Base-by-base conservation (phyloP, 2,888 invertebrate species). In the Pinctada fucata region DNA sequence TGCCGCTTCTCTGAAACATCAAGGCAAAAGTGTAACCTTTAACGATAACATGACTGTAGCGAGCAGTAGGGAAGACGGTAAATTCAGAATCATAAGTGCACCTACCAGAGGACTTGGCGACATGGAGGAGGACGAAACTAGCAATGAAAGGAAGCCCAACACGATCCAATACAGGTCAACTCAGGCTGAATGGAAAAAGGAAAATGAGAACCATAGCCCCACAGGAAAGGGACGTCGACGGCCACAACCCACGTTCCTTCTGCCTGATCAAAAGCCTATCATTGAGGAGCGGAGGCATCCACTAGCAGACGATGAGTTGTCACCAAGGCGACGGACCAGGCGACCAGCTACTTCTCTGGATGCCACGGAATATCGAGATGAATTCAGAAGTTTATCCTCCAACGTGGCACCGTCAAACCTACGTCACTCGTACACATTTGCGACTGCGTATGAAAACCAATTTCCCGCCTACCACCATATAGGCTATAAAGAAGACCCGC, bases 21-120 rank as follows among this genome's bases (percentile, higher is more conserved):
- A 80, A 72, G 66, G 77, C 2, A 89, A 89, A 80, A 87, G 79
- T 74, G 90, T 90, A 1, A 86, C 87, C 75, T 90, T 90, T 80
- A 82, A 84, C 48, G 88, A 88, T 69, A 87, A 85, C 68, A 84
- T 90, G 48, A 88, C 83, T 5, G 87, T 90, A 5, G 89, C 89
- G 13, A 84, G 86, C n/a, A 85, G 87, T 68, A 81, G 84, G 3
- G 86, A 88, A 51, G 83, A 82, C 51, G 86, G 86, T 10, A 83
- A 85, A 10, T 69, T 88, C 10, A 68, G 85, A 63, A 74, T 88
- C 6, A 82, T 84, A 51, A 87, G 86, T 51, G 85, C 87, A 10
- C 85, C 84, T 4, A 83, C 84, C n/a, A 67, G 82, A 47, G 84
- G 83, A 16, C 80, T 83, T 13, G 79, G 79, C 13, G 74, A 79